These are phyloP conservation scores for Amazona vittata DNA, from an alignment of 2,113 vertebrate species.

Conservation along the genomic window DNA sequence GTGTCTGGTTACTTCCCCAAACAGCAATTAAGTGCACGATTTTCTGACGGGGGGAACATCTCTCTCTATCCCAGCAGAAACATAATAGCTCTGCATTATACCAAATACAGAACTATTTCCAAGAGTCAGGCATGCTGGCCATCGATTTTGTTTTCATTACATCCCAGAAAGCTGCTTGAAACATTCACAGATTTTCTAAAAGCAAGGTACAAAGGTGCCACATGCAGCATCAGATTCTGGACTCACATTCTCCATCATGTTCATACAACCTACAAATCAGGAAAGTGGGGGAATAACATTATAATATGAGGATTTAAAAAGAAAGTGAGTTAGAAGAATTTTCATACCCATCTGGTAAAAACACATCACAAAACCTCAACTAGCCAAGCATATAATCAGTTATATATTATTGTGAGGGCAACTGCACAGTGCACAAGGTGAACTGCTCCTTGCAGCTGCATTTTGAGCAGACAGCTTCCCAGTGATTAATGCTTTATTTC, in stretches of 20 bases:
- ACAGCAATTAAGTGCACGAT: not conserved
- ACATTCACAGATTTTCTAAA: not conserved
- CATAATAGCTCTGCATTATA: not conserved
- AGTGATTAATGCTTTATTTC: not conserved
- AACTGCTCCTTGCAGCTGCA: not conserved
- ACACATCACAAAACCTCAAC: not conserved
- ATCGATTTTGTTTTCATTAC: not conserved
- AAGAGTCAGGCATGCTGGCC: not conserved
- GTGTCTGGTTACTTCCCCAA: not conserved
- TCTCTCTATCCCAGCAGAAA: not conserved
- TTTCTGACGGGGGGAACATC: not conserved
- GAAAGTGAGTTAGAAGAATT: not conserved
- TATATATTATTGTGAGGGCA: not conserved
- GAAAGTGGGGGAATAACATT: not conserved
- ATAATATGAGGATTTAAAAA: not conserved
- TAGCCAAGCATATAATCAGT: not conserved
- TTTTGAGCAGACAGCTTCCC: not conserved
- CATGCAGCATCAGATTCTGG: not conserved
- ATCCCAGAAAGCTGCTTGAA: not conserved
- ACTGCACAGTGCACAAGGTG: not conserved
- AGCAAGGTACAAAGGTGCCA: not conserved
- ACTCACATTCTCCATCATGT: not conserved
- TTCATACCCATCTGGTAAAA: not conserved
- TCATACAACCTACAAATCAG: not conserved
- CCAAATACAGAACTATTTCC: not conserved